Evolutionary conservation across 2,113 vertebrate species (phyloP).

Genomic region (Caretta caretta): DNA sequence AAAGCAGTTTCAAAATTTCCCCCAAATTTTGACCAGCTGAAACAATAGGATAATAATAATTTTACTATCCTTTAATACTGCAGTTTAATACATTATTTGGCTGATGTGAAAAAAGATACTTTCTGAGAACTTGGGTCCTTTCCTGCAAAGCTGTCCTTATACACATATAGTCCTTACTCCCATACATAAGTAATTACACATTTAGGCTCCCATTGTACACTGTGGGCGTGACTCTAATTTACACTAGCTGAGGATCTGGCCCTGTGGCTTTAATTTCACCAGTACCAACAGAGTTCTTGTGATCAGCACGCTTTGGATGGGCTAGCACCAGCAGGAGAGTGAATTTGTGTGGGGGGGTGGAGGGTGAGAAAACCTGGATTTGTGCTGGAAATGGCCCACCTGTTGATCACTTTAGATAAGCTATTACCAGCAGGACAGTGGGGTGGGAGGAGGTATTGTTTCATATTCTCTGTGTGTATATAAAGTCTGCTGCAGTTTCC

Average conservation of each 20-base stretch:
- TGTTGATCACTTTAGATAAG: too few species aligned
- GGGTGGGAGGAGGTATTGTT: too few species aligned
- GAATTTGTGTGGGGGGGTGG: too few species aligned
- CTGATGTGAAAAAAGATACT: neutral
- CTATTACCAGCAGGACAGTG: too few species aligned
- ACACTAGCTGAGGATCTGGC: neutral
- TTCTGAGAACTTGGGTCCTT: neutral
- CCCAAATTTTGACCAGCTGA: neutral
- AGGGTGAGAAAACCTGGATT: too few species aligned
- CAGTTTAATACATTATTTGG: neutral
- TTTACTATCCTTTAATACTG: neutral
- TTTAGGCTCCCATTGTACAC: neutral
- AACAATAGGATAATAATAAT: neutral
- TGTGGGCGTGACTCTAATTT: neutral
- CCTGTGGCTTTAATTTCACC: neutral
- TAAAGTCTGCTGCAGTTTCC: too few species aligned
- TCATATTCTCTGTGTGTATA: too few species aligned
- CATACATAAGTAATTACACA: neutral
- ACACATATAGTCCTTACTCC: neutral
- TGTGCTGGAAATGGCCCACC: too few species aligned
- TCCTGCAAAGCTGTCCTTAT: neutral
- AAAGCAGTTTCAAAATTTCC: neutral
- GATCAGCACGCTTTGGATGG: neutral
- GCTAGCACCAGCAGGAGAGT: too few species aligned
- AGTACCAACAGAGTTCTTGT: too few species aligned